These are phyloP conservation scores for Siniperca scherzeri DNA, from an alignment of 2,797 vertebrate species.

Conservation along the genomic window DNA sequence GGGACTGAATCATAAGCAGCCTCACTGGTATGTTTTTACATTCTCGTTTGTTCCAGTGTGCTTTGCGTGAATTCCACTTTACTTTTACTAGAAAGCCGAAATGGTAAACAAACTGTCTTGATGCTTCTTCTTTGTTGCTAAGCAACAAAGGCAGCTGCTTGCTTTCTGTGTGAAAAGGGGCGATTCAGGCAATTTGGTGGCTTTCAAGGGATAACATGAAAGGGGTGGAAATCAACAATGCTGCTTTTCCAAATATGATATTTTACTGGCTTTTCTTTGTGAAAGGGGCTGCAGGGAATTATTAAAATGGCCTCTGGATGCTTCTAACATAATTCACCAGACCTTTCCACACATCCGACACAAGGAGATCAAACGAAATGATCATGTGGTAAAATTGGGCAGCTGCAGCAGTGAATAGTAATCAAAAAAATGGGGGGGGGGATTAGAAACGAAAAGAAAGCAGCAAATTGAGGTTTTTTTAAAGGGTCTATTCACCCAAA, in stretches of 20 bases:
- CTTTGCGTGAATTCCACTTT: not conserved
- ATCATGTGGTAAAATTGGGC: not conserved
- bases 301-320: constrained; percentile 14
- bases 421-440: not conserved
- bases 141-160: constrained; percentile 24
- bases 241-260: constrained; percentile 3
- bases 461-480: not conserved
- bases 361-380: constrained; percentile 30
- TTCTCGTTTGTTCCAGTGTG: not conserved
- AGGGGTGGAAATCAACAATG: constrained; percentile 34
- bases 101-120: not conserved
- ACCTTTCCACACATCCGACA: constrained; percentile 15
- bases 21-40: not conserved
- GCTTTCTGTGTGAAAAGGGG: constrained; percentile 12
- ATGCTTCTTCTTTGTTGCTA: constrained; percentile 4
- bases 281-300: not conserved
- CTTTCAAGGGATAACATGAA: constrained; percentile 43
- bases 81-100: constrained; percentile 6
- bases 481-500: not conserved
- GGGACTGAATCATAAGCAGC: constrained; percentile 7
- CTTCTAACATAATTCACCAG: constrained; percentile 14
- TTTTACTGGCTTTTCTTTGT: constrained; percentile 24
- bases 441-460: not conserved
- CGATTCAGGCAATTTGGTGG: constrained; percentile 17
- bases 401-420: not conserved